phyloP scores from a whole-genome alignment of 2,113 vertebrate genomes.

The Dromas ardeola region DNA sequence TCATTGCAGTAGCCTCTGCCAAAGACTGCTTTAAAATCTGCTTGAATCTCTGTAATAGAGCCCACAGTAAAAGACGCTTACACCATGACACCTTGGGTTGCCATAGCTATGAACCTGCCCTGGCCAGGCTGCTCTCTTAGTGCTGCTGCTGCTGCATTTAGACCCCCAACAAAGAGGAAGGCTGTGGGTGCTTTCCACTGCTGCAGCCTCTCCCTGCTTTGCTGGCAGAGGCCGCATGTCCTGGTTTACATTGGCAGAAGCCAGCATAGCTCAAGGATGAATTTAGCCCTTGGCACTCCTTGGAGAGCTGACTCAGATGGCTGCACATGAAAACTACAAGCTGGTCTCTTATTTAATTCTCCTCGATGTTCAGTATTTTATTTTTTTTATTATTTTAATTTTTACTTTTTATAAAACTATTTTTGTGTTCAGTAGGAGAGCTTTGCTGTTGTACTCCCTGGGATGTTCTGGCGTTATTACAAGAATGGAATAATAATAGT shows the following conservation, averaged over 20 bases:
- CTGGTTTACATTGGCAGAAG: constrained; percentile 65
- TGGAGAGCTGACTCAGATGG: constrained; percentile 63
- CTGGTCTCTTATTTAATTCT: constrained; percentile 37
- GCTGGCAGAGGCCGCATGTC: constrained; percentile 51
- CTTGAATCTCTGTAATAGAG: not conserved
- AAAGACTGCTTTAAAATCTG: not conserved
- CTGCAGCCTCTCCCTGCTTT: constrained; percentile 41
- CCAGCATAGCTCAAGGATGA: constrained; percentile 58
- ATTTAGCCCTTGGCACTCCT: constrained; percentile 65
- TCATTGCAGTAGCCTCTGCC: not conserved
- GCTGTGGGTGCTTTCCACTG: constrained; percentile 29
- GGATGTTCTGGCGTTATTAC: not conserved
- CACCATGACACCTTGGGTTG: not conserved
- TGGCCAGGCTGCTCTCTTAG: not conserved
- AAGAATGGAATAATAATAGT: not conserved
- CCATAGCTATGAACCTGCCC: not conserved
- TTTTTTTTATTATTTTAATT: not conserved
- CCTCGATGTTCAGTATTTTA: not conserved
- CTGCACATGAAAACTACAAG: constrained; percentile 63
- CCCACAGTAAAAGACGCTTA: not conserved
- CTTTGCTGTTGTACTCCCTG: not conserved
- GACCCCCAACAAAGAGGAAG: constrained; percentile 47
- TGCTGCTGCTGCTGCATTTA: not conserved
- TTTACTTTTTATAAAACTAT: not conserved
- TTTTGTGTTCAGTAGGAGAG: not conserved